These are phyloP conservation scores for Nomada fabriciana DNA, from an alignment of 2,888 invertebrate species.

Conservation along the genomic window DNA sequence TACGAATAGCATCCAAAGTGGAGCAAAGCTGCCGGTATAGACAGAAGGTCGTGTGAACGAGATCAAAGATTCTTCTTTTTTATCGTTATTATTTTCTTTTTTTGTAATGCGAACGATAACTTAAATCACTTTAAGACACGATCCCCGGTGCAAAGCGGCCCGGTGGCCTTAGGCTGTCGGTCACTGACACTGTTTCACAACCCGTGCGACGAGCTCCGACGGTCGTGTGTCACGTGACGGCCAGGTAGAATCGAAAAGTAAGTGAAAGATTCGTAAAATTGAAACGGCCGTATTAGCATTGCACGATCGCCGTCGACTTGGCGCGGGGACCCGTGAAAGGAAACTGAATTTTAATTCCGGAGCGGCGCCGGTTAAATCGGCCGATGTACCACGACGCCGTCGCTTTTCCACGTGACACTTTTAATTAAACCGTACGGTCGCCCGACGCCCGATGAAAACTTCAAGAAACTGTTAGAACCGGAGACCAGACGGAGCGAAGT, in stretches of 20 bases:
- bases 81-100: background rate
- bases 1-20: background rate
- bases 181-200: constrained; percentile 84
- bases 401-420: constrained; percentile 25
- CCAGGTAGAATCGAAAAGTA: constrained; percentile 60
- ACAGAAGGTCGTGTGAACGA: background rate
- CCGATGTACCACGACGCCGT: background rate
- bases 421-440: constrained; percentile 16
- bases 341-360: constrained; percentile 40
- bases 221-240: constrained; percentile 67
- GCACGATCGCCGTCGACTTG: constrained; percentile 14
- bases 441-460: no score
- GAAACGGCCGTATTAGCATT: constrained; percentile 20
- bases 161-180: constrained; percentile 84
- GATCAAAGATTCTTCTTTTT: background rate
- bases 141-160: constrained; percentile 75
- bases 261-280: constrained; percentile 56
- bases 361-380: constrained; percentile 8
- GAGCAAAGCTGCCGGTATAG: background rate
- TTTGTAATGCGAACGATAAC: constrained; percentile 71
- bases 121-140: constrained; percentile 73
- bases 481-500: background rate
- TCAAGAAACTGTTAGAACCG: background rate
- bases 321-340: constrained; percentile 5
- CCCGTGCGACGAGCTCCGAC: constrained; percentile 65